Evolutionary conservation across 1,140 invertebrate species (phyloP).

Genomic region (Brachionus paranguensis): DNA sequence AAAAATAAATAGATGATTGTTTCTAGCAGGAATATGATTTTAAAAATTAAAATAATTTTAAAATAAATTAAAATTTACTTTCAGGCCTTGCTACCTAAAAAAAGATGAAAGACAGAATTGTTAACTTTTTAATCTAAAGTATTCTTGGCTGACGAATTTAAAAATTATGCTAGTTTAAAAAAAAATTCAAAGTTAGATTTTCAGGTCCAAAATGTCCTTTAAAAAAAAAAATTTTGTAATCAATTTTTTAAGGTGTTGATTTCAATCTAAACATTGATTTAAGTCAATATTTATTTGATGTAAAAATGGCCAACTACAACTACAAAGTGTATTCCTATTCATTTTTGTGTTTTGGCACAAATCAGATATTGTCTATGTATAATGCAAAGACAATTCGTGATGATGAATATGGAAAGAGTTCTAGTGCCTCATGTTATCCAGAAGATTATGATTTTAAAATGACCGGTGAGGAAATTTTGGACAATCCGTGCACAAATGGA

Average conservation of each 20-base stretch:
- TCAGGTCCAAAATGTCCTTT: no score
- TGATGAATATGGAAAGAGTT: neutral
- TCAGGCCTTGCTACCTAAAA: no score
- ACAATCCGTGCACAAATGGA: slow-evolving; percentile 22
- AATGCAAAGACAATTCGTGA: neutral
- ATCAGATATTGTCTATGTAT: slow-evolving; percentile 21
- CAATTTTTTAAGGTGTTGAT: neutral
- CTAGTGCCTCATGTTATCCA: slow-evolving; percentile 22
- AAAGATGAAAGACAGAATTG: no score
- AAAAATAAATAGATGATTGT: no score
- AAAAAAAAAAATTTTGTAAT: no score
- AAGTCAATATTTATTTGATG: neutral
- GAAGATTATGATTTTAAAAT: neutral
- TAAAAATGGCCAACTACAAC: neutral
- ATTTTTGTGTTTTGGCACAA: slow-evolving; percentile 28
- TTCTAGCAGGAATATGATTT: no score
- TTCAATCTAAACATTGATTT: neutral
- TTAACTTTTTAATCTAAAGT: no score
- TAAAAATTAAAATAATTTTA: no score
- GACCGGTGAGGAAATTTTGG: neutral
- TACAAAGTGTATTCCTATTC: slow-evolving; percentile 12
- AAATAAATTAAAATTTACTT: no score
- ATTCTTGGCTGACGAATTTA: no score
- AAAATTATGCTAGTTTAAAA: no score
- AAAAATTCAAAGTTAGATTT: no score